Evolutionary conservation across 2,888 invertebrate species (phyloP).

Genomic region (Amphipoea lucens): DNA sequence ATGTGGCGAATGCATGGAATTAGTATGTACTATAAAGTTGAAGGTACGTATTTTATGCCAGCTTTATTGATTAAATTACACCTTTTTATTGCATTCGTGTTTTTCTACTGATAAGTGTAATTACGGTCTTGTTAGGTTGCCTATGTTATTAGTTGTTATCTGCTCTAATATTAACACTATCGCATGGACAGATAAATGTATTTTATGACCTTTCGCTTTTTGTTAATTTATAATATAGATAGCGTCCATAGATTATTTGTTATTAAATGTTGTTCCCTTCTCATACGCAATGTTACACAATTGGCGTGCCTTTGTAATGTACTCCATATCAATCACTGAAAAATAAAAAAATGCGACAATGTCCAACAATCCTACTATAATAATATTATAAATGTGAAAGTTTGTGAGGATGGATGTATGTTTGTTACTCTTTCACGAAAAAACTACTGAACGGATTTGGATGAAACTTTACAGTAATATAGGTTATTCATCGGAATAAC

Average conservation of each 20-base stretch:
- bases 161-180: constrained; percentile 11
- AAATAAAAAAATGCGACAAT: background rate
- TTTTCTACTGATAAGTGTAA: constrained; percentile 22
- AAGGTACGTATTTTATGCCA: constrained; percentile 7
- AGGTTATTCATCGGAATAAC: no score
- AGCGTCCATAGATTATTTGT: no score
- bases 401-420: no score
- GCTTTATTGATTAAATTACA: constrained; percentile 32
- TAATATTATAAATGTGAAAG: no score
- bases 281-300: background rate
- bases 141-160: constrained; percentile 41
- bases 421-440: no score
- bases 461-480: no score
- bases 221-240: constrained; percentile 2
- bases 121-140: background rate
- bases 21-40: constrained; percentile 1
- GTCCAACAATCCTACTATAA: no score
- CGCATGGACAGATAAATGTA: constrained; percentile 1
- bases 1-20: constrained; percentile 9
- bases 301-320: no score
- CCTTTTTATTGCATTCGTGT: constrained; percentile 9
- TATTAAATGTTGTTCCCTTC: background rate
- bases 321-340: background rate
- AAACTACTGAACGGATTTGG: no score
- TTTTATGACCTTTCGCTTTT: constrained; percentile 24